phyloP scores from a whole-genome alignment of 2,797 vertebrate genomes.

The Cossypha dichroa region DNA sequence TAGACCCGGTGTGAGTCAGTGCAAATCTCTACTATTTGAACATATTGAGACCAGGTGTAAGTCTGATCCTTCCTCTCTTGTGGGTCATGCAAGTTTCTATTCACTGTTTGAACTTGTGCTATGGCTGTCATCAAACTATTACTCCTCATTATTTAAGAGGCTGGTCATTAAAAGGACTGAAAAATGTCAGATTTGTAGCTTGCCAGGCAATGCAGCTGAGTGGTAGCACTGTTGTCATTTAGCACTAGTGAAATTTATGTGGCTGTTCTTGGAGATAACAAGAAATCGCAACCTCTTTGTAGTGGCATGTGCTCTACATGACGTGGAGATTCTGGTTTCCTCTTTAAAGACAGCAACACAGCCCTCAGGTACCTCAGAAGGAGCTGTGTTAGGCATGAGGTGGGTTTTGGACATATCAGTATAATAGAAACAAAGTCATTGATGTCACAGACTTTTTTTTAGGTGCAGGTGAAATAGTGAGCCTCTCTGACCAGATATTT shows the following conservation, averaged over 20 bases:
- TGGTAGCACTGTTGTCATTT: neutral
- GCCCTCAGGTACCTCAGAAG: neutral
- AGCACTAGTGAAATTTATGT: neutral
- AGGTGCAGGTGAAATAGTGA: neutral
- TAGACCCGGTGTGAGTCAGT: neutral
- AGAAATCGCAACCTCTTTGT: neutral
- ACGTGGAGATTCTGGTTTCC: neutral
- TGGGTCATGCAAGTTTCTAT: neutral
- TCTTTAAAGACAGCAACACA: neutral
- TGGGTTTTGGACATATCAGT: neutral
- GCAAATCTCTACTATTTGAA: neutral
- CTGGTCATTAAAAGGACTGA: neutral
- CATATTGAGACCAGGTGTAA: conserved; percentile 34
- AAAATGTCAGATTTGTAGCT: neutral
- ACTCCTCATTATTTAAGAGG: neutral
- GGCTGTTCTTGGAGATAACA: neutral
- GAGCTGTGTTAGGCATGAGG: neutral
- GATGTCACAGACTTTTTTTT: neutral
- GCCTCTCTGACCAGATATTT: neutral
- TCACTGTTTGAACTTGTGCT: neutral
- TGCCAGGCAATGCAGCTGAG: neutral
- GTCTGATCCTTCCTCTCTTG: neutral
- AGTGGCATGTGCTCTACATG: neutral
- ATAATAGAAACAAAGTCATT: neutral
- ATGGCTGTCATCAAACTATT: conserved; percentile 22